phyloP scores from a whole-genome alignment of 2,113 vertebrate genomes.

The Malurus alboscapulatus region DNA sequence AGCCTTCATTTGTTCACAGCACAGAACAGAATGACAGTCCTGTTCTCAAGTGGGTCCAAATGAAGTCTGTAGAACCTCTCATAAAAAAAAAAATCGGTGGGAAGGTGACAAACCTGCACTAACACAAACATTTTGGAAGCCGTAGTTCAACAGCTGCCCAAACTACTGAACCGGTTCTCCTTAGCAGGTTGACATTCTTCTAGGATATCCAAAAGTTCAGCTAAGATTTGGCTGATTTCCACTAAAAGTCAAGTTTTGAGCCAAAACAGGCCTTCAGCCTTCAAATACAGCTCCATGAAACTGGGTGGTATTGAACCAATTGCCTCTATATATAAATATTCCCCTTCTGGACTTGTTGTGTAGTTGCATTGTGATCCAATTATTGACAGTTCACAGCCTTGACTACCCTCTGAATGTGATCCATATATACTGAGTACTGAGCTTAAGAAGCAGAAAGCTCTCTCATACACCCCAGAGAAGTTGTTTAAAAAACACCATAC shows the following conservation, averaged over 20 bases:
- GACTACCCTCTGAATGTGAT: neutral
- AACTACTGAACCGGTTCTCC: neutral
- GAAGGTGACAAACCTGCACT: neutral
- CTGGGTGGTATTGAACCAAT: neutral
- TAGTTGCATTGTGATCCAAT: neutral
- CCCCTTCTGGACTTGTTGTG: neutral
- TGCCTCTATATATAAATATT: neutral
- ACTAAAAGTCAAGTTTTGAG: neutral
- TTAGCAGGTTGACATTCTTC: neutral
- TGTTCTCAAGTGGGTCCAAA: neutral
- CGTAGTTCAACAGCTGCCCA: neutral
- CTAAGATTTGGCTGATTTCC: neutral
- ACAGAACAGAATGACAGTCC: neutral
- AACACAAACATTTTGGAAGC: neutral
- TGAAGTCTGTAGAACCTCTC: neutral
- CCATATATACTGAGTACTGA: neutral
- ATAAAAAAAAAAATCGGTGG: neutral
- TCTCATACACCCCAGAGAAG: neutral
- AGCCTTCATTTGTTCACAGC: neutral
- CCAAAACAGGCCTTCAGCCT: neutral
- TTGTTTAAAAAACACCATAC: constrained; percentile 67
- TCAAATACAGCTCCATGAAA: neutral
- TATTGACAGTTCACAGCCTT: neutral
- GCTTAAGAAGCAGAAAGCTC: neutral
- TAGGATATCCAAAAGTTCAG: neutral